Conservation (phyloP, 37 sponge, comb jelly and placozoan genomes). For the Diacarnus erythraeanus region DNA sequence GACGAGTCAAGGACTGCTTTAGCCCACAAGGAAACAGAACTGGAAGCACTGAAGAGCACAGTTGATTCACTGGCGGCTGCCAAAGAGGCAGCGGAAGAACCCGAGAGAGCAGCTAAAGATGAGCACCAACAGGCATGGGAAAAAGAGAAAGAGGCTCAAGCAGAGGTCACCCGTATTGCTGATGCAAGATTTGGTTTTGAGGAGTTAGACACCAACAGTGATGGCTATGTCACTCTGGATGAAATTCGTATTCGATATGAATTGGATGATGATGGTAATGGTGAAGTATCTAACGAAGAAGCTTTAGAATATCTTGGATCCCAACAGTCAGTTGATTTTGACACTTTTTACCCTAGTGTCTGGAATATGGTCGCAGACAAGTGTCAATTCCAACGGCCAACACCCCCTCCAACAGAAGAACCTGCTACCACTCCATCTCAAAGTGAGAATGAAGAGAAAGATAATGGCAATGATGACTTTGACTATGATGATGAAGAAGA, state of each 20-base stretch:
- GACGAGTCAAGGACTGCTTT: slow-evolving; percentile 41
- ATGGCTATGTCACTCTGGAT: slow-evolving; percentile 49
- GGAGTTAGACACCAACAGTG: slow-evolving; percentile 52
- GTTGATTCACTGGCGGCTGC: slow-evolving; percentile 35
- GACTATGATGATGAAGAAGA: slow-evolving; percentile 48
- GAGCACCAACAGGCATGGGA: slow-evolving; percentile 59
- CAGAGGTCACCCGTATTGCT: slow-evolving; percentile 29
- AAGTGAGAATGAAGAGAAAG: slow-evolving; percentile 23
- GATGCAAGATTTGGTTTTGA: slow-evolving; percentile 54
- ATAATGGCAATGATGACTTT: slow-evolving; percentile 23
- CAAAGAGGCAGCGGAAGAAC: slow-evolving; percentile 81
- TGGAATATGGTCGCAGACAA: slow-evolving; percentile 53
- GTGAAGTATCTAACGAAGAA: slow-evolving; percentile 54
- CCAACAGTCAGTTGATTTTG: slow-evolving; percentile 29
- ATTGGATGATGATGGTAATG: slow-evolving; percentile 77
- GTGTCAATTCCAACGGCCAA: slow-evolving; percentile 15
- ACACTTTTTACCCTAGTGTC: slow-evolving; percentile 35
- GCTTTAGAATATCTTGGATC: slow-evolving; percentile 45
- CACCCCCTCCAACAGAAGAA: background rate
- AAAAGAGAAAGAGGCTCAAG: slow-evolving; percentile 33
- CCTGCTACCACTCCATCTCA: background rate
- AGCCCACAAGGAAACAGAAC: slow-evolving; percentile 36
- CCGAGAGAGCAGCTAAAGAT: slow-evolving; percentile 80
- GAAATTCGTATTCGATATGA: slow-evolving; percentile 63
- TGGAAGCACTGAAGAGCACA: slow-evolving; percentile 46